A percentile compares a stretch with the other conserved stretches of the same genome.
Conservation (phyloP, 1,140 invertebrate species). For the Drosophila pseudoananassae region DNA sequence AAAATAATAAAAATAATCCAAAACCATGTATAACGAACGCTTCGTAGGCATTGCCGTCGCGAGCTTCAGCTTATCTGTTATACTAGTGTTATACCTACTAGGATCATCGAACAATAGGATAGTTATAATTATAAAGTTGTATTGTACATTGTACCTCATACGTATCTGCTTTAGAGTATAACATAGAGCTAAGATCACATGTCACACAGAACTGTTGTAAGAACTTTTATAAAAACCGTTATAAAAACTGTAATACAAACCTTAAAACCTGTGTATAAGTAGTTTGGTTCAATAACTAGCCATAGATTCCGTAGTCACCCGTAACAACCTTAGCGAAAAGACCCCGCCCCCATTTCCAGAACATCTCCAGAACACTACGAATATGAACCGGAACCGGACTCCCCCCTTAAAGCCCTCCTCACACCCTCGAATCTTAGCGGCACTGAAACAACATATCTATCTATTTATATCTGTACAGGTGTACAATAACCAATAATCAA, state of each 20-base stretch:
- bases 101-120: constrained; percentile 24
- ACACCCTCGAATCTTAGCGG: constrained; percentile 43
- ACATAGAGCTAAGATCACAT: constrained; percentile 19
- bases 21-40: constrained; percentile 19
- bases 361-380: constrained; percentile 28
- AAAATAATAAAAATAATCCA: not conserved
- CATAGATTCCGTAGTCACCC: constrained; percentile 19
- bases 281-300: constrained; percentile 61
- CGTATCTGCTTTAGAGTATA: constrained; percentile 16
- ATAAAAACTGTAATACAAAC: not conserved
- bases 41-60: constrained; percentile 37
- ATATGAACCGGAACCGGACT: constrained; percentile 28
- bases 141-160: constrained; percentile 21
- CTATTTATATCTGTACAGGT: constrained; percentile 16
- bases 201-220: constrained; percentile 35
- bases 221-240: constrained; percentile 14
- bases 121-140: constrained; percentile 25
- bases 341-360: constrained; percentile 13
- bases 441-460: constrained; percentile 33
- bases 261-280: constrained; percentile 46
- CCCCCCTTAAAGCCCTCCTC: not conserved
- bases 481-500: constrained; percentile 4
- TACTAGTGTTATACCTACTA: constrained; percentile 10
- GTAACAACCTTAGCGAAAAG: not conserved
- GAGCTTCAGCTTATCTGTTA: constrained; percentile 39